A percentile compares a stretch with the other conserved stretches of the same genome.
Conservation (phyloP, 2,113 vertebrate species). For the Oreochromis aureus region DNA sequence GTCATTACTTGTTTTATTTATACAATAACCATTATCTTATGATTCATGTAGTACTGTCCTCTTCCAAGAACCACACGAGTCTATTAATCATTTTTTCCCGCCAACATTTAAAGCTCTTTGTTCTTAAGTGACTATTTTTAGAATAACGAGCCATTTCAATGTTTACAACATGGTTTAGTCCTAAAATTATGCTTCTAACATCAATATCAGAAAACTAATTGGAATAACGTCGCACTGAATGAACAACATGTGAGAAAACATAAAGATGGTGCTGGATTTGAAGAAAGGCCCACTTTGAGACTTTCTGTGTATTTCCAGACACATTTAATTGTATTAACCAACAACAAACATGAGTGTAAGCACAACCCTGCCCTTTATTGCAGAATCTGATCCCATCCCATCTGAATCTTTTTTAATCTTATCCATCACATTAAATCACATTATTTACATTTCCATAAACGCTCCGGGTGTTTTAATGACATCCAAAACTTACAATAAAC, state of each 20-base stretch:
- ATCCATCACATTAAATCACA: rapidly evolving
- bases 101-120: neutral
- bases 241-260: neutral
- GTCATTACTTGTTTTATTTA: neutral
- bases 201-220: neutral
- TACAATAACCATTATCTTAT: neutral
- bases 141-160: neutral
- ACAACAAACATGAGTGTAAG: neutral
- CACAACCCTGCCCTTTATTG: neutral
- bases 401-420: neutral
- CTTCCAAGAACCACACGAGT: neutral
- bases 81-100: neutral
- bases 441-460: neutral
- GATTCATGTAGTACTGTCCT: neutral
- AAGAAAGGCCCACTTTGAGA: neutral
- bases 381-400: neutral
- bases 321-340: neutral
- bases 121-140: neutral
- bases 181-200: neutral
- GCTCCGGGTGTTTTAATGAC: neutral
- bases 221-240: rapidly evolving
- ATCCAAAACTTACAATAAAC: neutral
- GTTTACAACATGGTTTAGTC: neutral
- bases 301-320: neutral
- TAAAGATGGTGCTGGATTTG: neutral